Evolutionary conservation across 2,797 vertebrate genomes (phyloP).

Genomic region (Coccyzus lansbergi): DNA sequence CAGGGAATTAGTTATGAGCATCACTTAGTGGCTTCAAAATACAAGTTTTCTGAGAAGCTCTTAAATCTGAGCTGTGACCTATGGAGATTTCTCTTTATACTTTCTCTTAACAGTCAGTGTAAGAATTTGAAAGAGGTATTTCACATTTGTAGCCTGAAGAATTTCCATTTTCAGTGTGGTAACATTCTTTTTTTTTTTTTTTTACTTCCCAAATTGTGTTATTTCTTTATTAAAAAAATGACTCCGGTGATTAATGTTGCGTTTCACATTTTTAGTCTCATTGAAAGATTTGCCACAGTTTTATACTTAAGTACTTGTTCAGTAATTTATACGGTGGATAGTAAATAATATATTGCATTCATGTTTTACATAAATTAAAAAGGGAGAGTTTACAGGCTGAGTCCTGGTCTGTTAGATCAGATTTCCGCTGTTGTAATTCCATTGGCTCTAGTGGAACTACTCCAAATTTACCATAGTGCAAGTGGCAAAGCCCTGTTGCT

Average conservation of each 20-base stretch:
- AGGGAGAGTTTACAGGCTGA: not conserved
- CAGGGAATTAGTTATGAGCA: not conserved
- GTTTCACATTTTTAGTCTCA: conserved; percentile 7
- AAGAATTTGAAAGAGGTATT: not conserved
- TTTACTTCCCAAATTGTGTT: not conserved
- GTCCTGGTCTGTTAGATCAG: not conserved
- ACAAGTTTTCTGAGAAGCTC: not conserved
- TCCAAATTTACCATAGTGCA: not conserved
- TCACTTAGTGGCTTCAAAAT: not conserved
- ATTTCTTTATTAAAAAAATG: not conserved
- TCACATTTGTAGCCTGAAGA: not conserved
- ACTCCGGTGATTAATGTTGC: conserved; percentile 29
- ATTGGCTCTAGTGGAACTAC: not conserved
- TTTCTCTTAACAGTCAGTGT: not conserved
- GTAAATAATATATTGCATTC: conserved; percentile 72
- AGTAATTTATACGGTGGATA: conserved; percentile 71
- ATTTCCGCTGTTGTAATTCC: not conserved
- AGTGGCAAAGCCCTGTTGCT: not conserved
- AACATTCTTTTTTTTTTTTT: not conserved
- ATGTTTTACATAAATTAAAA: conserved; percentile 46
- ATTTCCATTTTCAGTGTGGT: not conserved
- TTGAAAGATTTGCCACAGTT: conserved; percentile 24
- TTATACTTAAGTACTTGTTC: conserved; percentile 55
- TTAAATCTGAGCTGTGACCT: not conserved
- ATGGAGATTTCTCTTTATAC: conserved; percentile 7